Evolutionary conservation across 2,113 vertebrate species (phyloP), one percentile per base, ranked within the genome.

Genomic region (Marcusenius ussheri): DNA sequence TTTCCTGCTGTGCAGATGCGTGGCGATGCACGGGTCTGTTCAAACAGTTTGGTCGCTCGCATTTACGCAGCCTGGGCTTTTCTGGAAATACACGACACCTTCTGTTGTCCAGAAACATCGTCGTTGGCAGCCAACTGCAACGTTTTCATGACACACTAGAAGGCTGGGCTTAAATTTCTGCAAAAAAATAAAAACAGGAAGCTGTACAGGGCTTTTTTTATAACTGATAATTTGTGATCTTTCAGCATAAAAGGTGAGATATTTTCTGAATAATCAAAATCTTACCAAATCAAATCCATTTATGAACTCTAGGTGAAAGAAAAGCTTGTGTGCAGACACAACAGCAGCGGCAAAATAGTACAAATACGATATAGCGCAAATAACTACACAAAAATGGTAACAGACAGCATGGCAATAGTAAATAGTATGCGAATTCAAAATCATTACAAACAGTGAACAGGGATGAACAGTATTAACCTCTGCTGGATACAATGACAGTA

Each of bases 11-110:
- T 95, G 94, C 94, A 96, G 95, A 96, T 95, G 95, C 93, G 93
- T 94, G 93, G 95, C 94, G 94, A 95, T 95, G 93, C 91, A 21
- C 35, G 92, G 94, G 92, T 94, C 93, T 93, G 93, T 94, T 94
- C 91, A 92, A 94, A 95, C 94, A 94, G 94, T 95, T 80, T 95
- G 95, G 94, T 94, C 92, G 92, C 91, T 91, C 89, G 27, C 92
- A 92, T 92, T 93, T 92, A 92, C 92, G 93, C 91, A 91, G 91
- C 91, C 89, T 35, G 89, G 90, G 93, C 91, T 91, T 94, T 93
- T 13, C 62, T 93, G 94, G 93, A 93, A 89, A 93, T 91, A 89
- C 93, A 93, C 91, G 90, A 91, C 93, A 93, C 92, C 93, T 93
- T 94, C 95, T 95, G 94, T 92, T 93, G 89, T 90, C 90, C 70